A percentile compares a stretch with the other conserved stretches of the same genome.
Evolutionary conservation across 2,113 vertebrate species (phyloP).

Genomic region (Grammomys surdaster): DNA sequence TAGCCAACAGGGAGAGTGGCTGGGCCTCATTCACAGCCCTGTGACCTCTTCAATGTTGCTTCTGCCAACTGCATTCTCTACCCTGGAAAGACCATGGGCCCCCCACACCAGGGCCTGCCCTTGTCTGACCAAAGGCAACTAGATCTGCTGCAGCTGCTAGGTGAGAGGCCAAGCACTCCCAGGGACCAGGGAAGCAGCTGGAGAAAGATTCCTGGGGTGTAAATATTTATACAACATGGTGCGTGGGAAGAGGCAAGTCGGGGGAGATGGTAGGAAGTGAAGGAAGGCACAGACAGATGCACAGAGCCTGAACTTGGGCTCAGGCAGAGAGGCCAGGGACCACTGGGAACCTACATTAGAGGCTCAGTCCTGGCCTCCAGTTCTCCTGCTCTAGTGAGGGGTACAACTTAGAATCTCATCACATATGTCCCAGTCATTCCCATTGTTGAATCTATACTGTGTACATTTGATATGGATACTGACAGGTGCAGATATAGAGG

Average conservation of each 20-base stretch:
- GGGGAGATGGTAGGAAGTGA: constrained; percentile 55
- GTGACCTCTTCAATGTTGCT: constrained; percentile 49
- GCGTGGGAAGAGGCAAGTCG: constrained; percentile 72
- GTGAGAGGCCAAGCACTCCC: constrained; percentile 77
- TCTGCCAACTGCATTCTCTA: constrained; percentile 64
- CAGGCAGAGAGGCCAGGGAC: background rate
- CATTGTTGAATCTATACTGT: background rate
- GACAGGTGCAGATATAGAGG: background rate
- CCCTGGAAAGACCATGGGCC: constrained; percentile 58
- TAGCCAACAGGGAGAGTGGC: background rate
- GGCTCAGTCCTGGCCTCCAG: background rate
- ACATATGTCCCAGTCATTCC: fast-evolving
- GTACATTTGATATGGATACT: no score
- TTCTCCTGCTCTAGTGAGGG: background rate
- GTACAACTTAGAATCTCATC: background rate
- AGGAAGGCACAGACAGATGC: background rate
- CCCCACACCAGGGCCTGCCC: constrained; percentile 65
- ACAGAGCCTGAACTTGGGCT: background rate
- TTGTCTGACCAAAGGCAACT: constrained; percentile 80
- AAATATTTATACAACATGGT: constrained; percentile 85
- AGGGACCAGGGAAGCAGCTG: constrained; percentile 82
- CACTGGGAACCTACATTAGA: background rate
- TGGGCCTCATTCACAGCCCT: background rate
- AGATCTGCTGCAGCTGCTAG: constrained; percentile 83
- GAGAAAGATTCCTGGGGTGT: constrained; percentile 85